Evolutionary conservation across 2,888 invertebrate genomes (phyloP).

Genomic region (Cephus spinipes): DNA sequence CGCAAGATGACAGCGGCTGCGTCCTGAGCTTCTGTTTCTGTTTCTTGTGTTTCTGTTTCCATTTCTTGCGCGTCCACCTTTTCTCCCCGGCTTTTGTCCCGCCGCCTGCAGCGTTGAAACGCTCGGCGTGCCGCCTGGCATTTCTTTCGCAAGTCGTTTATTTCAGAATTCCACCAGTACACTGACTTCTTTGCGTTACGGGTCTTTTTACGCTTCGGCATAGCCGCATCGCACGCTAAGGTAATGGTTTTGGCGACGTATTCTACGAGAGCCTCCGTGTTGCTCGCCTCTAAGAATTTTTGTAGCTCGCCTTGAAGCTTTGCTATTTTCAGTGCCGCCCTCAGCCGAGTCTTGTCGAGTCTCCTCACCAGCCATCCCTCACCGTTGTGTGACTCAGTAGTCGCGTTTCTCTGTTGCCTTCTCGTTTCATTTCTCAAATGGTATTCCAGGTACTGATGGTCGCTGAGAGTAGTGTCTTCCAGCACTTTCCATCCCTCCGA

Average conservation of each 20-base stretch:
- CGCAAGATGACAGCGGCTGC: no score
- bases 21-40: no score
- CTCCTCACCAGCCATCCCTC: no score
- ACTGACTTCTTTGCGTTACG: background rate
- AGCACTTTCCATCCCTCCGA: conserved; percentile 19
- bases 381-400: no score
- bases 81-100: no score
- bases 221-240: conserved; percentile 10
- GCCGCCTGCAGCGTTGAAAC: background rate
- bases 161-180: conserved; percentile 14
- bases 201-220: conserved; percentile 10
- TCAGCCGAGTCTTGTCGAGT: no score
- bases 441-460: conserved; percentile 15
- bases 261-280: background rate
- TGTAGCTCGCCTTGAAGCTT: background rate
- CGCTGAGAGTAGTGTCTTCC: conserved; percentile 20
- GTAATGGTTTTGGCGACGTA: background rate
- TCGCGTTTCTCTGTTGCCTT: background rate
- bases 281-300: no score
- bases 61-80: no score
- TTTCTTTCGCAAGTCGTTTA: background rate
- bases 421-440: background rate
- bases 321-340: background rate
- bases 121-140: background rate
- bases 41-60: no score